Evolutionary conservation across 2,113 vertebrate genomes (phyloP).

Genomic region (Aepyceros melampus): DNA sequence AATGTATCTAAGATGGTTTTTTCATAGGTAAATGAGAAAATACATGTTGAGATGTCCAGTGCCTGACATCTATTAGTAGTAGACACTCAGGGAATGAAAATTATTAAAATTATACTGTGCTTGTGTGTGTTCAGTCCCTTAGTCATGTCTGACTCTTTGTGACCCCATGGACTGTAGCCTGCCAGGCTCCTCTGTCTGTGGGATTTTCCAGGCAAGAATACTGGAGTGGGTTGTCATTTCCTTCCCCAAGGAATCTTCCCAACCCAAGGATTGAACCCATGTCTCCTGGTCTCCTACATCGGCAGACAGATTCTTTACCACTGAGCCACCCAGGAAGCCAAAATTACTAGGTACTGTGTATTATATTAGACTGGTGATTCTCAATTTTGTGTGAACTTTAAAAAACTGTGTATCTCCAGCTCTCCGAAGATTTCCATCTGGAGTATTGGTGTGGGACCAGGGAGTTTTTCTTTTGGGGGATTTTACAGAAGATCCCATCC

Average conservation of each 20-base stretch:
- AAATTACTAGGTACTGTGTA: background rate
- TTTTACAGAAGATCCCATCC: background rate
- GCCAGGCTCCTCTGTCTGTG: background rate
- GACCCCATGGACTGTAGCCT: background rate
- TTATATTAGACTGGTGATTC: background rate
- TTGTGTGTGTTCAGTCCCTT: background rate
- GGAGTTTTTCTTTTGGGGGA: background rate
- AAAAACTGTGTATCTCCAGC: background rate
- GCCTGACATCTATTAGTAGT: background rate
- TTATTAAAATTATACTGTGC: background rate
- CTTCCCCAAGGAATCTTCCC: background rate
- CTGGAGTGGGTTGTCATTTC: background rate
- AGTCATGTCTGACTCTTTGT: background rate
- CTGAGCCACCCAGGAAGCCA: background rate
- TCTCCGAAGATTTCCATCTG: background rate
- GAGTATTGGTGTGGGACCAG: background rate
- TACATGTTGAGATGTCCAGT: background rate
- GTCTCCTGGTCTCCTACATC: background rate
- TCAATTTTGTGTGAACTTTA: slow-evolving; percentile 1
- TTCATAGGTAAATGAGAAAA: background rate
- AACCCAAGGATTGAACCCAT: background rate
- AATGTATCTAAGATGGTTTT: background rate
- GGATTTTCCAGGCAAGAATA: background rate
- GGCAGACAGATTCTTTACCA: background rate
- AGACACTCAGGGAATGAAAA: background rate